Conservation (phyloP, 2,888 invertebrate species). For the Nephrotoma guestfalica region DNA sequence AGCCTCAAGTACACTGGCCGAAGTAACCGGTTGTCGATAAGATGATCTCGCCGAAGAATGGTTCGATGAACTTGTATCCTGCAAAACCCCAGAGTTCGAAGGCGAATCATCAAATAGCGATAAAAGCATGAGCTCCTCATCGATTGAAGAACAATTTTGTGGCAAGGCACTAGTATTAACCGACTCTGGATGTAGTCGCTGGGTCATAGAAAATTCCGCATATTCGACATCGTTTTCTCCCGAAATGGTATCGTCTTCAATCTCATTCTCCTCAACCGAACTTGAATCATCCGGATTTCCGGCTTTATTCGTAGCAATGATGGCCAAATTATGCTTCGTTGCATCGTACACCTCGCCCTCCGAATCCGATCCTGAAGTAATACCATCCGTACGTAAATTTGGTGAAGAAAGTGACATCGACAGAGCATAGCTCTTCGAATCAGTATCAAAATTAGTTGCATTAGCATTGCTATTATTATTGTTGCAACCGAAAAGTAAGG, state of each 20-base stretch:
- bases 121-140: constrained; percentile 43
- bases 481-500: not conserved
- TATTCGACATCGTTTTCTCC: constrained; percentile 59
- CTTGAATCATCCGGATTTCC: constrained; percentile 43
- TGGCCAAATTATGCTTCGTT: not conserved
- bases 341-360: constrained; percentile 12
- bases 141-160: constrained; percentile 13
- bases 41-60: constrained; percentile 9
- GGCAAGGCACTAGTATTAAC: not conserved
- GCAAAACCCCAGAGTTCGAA: constrained; percentile 4
- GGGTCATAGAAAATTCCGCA: constrained; percentile 39
- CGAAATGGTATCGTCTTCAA: constrained; percentile 74
- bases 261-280: constrained; percentile 66
- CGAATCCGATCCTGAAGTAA: constrained; percentile 11
- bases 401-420: constrained; percentile 36
- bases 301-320: not conserved
- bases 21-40: constrained; percentile 14
- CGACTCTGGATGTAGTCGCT: constrained; percentile 21
- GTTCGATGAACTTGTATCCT: constrained; percentile 6
- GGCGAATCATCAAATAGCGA: constrained; percentile 34
- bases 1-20: constrained; percentile 16
- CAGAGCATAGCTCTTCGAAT: not conserved
- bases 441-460: not conserved
- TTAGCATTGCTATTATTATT: not conserved
- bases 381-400: constrained; percentile 26